Evolutionary conservation across 2,888 invertebrate species (phyloP), one percentile per base, ranked within the genome.

Genomic region (Troilus luridus): DNA sequence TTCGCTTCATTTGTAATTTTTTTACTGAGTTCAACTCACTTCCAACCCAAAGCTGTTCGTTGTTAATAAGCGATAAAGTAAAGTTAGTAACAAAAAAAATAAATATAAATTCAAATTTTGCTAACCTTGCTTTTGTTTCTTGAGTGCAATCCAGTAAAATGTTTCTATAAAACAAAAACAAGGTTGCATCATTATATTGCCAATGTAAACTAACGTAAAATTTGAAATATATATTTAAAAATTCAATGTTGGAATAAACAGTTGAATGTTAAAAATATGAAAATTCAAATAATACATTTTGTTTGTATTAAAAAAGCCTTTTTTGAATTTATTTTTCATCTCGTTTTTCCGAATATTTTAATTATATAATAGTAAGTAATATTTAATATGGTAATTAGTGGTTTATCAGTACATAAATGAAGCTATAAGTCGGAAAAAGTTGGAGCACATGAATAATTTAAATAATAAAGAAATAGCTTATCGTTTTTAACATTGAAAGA

Each of bases 121-220:
- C 89, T 89, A 89, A 89, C 89, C 89, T 89, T 89, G 89, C 27
- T 89, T 89, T 89, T 89, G 89, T 67, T 67, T 89, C 89, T 89
- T 62, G 89, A 89, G 24, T 41, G 89, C 89, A 62, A 89, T 62
- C 89, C 89, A 89, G 89, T 72, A 89, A 59, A 89, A 89, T 67
- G 67, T 64, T 89, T 89, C 89, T 89, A 89, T 72, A 89, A 85
- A 89, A 89, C 89, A 89, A 89, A 89, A 89, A 89, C 89, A 89
- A 89, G 89, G 64, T 89, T 64, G 67, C 24, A 89, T 67, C 24
- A 89, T 27, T 88, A 60, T 88, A 60, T 56, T 56, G 72, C 27
- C 27, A 27, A 41, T 41, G 41, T 41, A 19, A 17, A 67, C 67
- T 67, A 41, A 77, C 41, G 72, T 41, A 77, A 5, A 77, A 77